Base-by-base conservation (phyloP, 2,797 vertebrate species). In the Potorous gilbertii region DNA sequence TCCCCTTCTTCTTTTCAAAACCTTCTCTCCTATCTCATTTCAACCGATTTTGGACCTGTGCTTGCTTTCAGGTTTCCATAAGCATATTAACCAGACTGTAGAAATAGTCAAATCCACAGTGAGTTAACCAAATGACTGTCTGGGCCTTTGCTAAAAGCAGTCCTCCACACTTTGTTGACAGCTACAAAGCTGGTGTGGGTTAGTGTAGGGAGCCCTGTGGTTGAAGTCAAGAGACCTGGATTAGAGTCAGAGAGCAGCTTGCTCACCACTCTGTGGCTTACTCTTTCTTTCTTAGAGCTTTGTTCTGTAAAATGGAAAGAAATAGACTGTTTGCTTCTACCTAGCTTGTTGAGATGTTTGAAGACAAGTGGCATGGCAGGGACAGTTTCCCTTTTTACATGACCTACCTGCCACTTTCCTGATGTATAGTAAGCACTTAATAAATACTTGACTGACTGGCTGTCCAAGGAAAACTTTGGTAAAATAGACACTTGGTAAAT, bases 321-420 rank as follows among this genome's bases (percentile, higher is more conserved):
- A 24, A 40, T n/a, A 81, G 34, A n/a, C 40, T 40, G 74, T 97
- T 87, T 95, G 14, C 6, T 1, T 92, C 56, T 92, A 0, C 95
- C 91, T 91, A n/a, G 66, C 40, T 93, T 94, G 59, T 29, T 90
- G 90, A 92, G 93, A 93, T 93, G 29, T 92, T 56, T 66, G 56
- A 94, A 97, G 96, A 97, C 62, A 96, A 91, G 94, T 91, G 96
- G 94, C 95, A 92, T 95, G 16, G 62, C 14, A 40, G 34, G 16
- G 34, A 18, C 16, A 18, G 14, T n/a, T n/a, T 74, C 62, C 16
- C 21, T 46, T 87, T 46, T 46, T 18, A 10, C 1, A 27, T 81
- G 6, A 46, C 40, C 18, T 27, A 46, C 40, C 18, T 27, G 6
- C 40, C 40, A 46, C 9, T 3, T 87, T 87, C 21, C 18, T 24